A percentile compares a stretch with the other conserved stretches of the same genome.
Conservation (phyloP, 37 sponge, comb jelly and placozoan species). For the Cliona cf. orientalis region DNA sequence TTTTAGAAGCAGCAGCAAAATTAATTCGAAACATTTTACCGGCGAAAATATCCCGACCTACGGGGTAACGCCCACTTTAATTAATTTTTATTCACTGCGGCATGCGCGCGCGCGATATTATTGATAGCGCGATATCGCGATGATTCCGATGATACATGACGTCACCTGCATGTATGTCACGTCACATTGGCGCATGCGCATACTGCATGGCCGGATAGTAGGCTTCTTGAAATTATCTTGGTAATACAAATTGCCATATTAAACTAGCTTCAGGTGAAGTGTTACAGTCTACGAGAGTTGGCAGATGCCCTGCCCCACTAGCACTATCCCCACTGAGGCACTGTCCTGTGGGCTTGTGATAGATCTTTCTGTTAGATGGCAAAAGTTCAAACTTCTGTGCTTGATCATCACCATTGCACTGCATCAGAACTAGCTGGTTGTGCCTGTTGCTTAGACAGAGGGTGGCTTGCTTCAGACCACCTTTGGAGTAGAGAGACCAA, state of each 20-base stretch:
- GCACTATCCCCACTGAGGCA: not conserved
- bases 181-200: too few species aligned
- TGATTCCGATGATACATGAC: too few species aligned
- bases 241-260: slow-evolving; percentile 9
- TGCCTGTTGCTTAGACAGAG: slow-evolving; percentile 5
- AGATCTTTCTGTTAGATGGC: slow-evolving; percentile 1
- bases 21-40: too few species aligned
- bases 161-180: too few species aligned
- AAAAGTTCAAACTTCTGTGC: slow-evolving; percentile 20
- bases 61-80: too few species aligned
- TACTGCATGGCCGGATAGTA: too few species aligned
- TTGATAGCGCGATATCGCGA: too few species aligned
- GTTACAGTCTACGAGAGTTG: not conserved
- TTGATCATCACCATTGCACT: not conserved
- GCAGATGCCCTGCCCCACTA: not conserved
- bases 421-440: not conserved
- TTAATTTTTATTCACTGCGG: too few species aligned
- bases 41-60: too few species aligned
- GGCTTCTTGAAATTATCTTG: too few species aligned
- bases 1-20: too few species aligned
- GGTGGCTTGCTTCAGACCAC: slow-evolving; percentile 17
- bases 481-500: slow-evolving; percentile 4
- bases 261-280: not conserved
- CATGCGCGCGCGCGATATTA: too few species aligned
- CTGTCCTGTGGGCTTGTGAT: slow-evolving; percentile 13